Conservation (phyloP, 2,888 invertebrate species). For the Lydus trimaculatus region DNA sequence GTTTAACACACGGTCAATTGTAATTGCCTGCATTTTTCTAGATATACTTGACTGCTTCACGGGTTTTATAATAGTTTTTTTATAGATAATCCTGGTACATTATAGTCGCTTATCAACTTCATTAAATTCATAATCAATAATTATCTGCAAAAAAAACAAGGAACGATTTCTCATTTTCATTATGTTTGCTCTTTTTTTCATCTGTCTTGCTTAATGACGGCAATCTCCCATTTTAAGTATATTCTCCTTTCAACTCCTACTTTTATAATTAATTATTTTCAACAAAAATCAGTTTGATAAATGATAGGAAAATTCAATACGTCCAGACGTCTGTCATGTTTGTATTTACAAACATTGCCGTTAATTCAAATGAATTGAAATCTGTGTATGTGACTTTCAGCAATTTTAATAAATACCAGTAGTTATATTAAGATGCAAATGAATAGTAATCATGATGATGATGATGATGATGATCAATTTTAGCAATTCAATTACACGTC, state of each 20-base stretch:
- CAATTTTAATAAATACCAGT: not conserved
- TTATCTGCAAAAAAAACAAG: not conserved
- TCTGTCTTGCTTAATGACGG: not conserved
- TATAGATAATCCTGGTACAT: not conserved
- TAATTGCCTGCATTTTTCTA: conserved; percentile 1
- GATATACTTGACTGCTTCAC: not conserved
- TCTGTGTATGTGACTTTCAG: conserved; percentile 7
- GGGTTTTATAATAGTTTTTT: not conserved
- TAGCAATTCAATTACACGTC: not conserved
- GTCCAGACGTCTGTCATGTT: not conserved
- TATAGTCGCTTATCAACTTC: not conserved
- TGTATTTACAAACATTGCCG: not conserved
- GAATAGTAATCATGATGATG: not conserved
- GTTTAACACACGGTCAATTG: conserved; percentile 8
- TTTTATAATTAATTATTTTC: not conserved
- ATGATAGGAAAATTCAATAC: not conserved
- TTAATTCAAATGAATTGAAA: not conserved
- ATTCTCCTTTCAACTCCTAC: not conserved
- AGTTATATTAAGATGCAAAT: not conserved
- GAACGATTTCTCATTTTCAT: not conserved
- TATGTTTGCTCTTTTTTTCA: not conserved
- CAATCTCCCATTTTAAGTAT: not conserved
- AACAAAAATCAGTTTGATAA: not conserved
- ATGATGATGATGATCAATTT: not conserved
- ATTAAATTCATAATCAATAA: not conserved